A percentile compares a stretch with the other conserved stretches of the same genome.
Conservation (phyloP, 2,797 vertebrate genomes). For the Amblyraja radiata region DNA sequence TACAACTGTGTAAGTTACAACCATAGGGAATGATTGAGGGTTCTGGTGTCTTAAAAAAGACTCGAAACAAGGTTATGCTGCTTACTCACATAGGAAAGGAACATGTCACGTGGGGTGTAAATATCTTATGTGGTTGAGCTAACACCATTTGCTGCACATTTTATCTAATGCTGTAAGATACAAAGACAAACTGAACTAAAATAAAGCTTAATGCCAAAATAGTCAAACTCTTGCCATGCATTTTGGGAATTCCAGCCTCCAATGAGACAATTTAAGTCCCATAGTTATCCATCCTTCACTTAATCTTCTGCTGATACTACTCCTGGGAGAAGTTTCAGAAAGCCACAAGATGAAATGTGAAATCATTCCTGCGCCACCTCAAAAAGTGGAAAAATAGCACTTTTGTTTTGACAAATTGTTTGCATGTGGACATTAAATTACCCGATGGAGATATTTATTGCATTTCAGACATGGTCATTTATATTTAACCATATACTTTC, state of each 20-base stretch:
- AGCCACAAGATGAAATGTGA: neutral
- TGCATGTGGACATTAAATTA: neutral
- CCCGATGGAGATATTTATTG: neutral
- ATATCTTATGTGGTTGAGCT: no score
- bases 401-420: neutral
- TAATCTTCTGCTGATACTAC: neutral
- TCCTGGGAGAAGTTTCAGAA: conserved; percentile 3
- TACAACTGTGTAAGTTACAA: no score
- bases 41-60: no score
- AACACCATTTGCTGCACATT: no score
- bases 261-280: neutral
- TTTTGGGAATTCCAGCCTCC: neutral
- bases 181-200: neutral
- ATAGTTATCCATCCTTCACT: neutral
- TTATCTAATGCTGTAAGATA: neutral
- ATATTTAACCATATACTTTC: neutral
- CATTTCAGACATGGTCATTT: neutral
- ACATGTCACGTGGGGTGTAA: no score
- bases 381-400: no score
- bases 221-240: neutral
- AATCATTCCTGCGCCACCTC: neutral
- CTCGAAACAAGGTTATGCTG: no score
- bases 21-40: no score
- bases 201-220: neutral
- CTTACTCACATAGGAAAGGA: no score